phyloP scores from a whole-genome alignment of 2,113 vertebrate genomes.

The Lagenorhynchus albirostris region DNA sequence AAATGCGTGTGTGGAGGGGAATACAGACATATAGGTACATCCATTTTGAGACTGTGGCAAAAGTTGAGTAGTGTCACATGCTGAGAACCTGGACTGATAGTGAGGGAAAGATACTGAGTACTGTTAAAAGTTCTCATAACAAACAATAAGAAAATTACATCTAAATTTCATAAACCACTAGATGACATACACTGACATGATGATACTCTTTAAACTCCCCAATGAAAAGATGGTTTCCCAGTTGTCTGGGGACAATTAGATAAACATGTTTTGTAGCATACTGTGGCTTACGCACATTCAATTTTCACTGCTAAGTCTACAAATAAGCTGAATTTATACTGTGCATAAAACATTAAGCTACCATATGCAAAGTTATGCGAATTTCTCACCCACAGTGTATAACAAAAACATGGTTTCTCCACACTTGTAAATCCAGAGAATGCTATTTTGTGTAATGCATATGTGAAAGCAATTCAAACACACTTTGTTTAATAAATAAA shows the following conservation, averaged over 20 bases:
- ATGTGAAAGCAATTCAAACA: neutral
- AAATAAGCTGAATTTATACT: slow-evolving; percentile 73
- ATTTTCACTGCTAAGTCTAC: slow-evolving; percentile 62
- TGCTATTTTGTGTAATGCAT: neutral
- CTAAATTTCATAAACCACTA: neutral
- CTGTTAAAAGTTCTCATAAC: neutral
- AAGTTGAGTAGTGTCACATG: neutral
- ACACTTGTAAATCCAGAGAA: neutral
- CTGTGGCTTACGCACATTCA: neutral
- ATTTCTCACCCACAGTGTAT: neutral
- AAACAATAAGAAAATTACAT: neutral
- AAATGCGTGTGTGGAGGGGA: neutral
- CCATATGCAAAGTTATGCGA: slow-evolving; percentile 70
- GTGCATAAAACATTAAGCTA: slow-evolving; percentile 74
- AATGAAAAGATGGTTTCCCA: neutral
- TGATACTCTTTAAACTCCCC: neutral
- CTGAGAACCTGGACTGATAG: neutral
- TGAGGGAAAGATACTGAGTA: neutral
- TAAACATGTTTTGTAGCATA: slow-evolving; percentile 27
- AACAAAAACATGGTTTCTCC: neutral
- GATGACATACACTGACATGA: neutral
- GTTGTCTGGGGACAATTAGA: neutral
- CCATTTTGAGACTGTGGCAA: neutral
- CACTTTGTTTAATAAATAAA: neutral
- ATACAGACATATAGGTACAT: neutral